phyloP scores from a whole-genome alignment of 2,888 invertebrate genomes.

The Melinaea menophilus region DNA sequence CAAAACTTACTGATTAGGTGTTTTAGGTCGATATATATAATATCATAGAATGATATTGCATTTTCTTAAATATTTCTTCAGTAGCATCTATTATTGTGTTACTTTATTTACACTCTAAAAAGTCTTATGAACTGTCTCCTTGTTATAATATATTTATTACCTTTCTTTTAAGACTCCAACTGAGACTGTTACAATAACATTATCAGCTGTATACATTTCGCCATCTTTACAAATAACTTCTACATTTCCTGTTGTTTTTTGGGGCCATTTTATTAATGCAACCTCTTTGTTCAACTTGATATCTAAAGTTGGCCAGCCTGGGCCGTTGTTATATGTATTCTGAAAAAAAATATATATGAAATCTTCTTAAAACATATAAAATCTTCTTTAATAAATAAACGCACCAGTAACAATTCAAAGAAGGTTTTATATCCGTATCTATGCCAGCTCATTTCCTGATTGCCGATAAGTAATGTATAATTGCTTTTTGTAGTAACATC shows the following conservation, averaged over 20 bases:
- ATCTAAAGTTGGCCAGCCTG: slow-evolving; percentile 49
- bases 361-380: neutral
- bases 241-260: slow-evolving; percentile 43
- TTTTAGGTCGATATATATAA: no score
- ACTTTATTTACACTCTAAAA: no score
- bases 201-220: slow-evolving; percentile 72
- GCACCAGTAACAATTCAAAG: slow-evolving; percentile 40
- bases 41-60: no score
- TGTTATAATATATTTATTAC: slow-evolving; percentile 35
- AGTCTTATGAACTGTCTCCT: no score
- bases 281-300: slow-evolving; percentile 55
- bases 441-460: slow-evolving; percentile 44
- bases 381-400: neutral
- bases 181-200: slow-evolving; percentile 83
- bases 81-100: no score
- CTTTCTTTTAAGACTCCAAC: slow-evolving; percentile 82
- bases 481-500: slow-evolving; percentile 37
- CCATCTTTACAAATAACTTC: slow-evolving; percentile 73
- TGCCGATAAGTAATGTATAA: slow-evolving; percentile 36
- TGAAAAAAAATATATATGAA: slow-evolving; percentile 32
- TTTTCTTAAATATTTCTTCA: no score
- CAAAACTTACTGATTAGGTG: no score
- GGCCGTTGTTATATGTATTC: slow-evolving; percentile 58
- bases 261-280: slow-evolving; percentile 46
- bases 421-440: slow-evolving; percentile 44